Conservation (phyloP, 2,797 vertebrate genomes). For the Cyprinodon diabolis region DNA sequence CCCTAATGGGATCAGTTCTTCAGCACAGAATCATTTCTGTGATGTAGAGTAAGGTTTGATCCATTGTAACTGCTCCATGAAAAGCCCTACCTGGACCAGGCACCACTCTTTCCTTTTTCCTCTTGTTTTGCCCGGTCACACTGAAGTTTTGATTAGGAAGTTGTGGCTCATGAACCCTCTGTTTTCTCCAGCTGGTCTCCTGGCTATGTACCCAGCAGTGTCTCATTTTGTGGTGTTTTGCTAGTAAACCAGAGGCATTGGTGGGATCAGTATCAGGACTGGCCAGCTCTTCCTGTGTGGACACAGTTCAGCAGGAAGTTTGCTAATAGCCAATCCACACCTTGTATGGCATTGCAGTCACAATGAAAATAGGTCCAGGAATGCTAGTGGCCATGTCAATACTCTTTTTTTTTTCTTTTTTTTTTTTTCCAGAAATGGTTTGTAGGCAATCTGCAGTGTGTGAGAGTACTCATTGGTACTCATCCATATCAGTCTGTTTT, state of each 20-base stretch:
- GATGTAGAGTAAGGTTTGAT: constrained; percentile 42
- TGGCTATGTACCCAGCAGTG: constrained; percentile 38
- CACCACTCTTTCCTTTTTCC: constrained; percentile 66
- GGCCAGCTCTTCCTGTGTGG: constrained; percentile 83
- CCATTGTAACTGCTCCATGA: constrained; percentile 40
- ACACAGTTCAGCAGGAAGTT: constrained; percentile 83
- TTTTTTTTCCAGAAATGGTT: constrained; percentile 12
- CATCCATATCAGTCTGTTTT: constrained; percentile 38
- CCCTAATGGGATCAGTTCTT: constrained; percentile 42
- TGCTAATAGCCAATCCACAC: constrained; percentile 69
- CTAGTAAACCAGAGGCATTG: constrained; percentile 57
- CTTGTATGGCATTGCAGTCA: constrained; percentile 27
- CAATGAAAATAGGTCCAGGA: constrained; percentile 40
- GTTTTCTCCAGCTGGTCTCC: constrained; percentile 50
- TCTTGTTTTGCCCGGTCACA: constrained; percentile 70
- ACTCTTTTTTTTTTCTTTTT: not conserved
- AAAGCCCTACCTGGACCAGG: constrained; percentile 56
- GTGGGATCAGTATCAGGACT: constrained; percentile 79
- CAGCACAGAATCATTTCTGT: constrained; percentile 39
- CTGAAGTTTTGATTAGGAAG: constrained; percentile 78
- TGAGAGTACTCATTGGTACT: constrained; percentile 47
- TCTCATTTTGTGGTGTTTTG: constrained; percentile 55
- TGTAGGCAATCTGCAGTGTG: constrained; percentile 37
- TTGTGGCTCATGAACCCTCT: constrained; percentile 66
- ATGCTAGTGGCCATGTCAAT: constrained; percentile 50